Base-by-base conservation (phyloP, 1,140 invertebrate species). In the Brachionus asplanchnoidis region DNA sequence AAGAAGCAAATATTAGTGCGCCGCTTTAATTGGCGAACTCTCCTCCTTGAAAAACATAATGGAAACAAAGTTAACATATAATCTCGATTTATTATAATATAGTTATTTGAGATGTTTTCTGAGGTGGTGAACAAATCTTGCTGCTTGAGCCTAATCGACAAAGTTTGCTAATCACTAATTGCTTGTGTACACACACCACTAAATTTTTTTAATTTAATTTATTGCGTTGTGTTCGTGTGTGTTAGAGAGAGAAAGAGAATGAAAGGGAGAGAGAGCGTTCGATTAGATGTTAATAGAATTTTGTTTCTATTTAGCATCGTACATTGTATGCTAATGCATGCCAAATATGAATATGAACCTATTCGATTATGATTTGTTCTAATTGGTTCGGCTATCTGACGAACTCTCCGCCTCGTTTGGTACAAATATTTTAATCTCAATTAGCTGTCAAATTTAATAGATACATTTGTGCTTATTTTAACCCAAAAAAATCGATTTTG, bases 11-110 rank as follows among this genome's bases (percentile, higher is more conserved):
- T 36, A 42, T 40, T 42, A 73, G 32, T 42, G 40, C 32, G 40
- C 32, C n/a, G 40, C 17, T 73, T 42, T 73, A 40, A 42, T 40
- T 40, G 20, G 17, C 36, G 68, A 73, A 73, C 68, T 73, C 68
- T 73, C 68, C 68, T 73, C 68, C 68, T 73, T 44, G 68, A 14
- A 36, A 36, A 40, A 7, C 40, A 68, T 68, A 32, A 68, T 40
- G 40, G 17, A n/a, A 73, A 73, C 42, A 73, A 73, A 73, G 68
- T 73, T 73, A 73, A 73, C 68, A 73, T 42, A 73, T 73, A 73
- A 73, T 73, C 68, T 73, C 40, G 40, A 73, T 73, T 60, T 73
- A 73, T 73, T 40, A 73, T 73, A 73, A 73, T 73, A 44, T 9
- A 73, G 68, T 73, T 17, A 73, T 73, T 73, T 73, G n/a, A 42